A percentile compares a stretch with the other conserved stretches of the same genome.
Evolutionary conservation across 2,113 vertebrate genomes (phyloP).

Genomic region (Xenopus laevis): DNA sequence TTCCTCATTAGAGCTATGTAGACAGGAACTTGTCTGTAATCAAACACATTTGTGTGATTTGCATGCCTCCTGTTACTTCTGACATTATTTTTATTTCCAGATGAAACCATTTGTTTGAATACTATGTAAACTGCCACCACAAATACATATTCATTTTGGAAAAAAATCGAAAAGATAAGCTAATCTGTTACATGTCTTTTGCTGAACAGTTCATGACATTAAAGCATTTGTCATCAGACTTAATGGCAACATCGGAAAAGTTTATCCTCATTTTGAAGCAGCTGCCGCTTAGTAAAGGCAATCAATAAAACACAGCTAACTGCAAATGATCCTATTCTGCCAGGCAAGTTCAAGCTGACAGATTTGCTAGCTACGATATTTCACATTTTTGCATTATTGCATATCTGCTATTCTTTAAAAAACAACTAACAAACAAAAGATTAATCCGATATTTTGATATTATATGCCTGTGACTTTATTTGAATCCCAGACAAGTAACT

Average conservation of each 20-base stretch:
- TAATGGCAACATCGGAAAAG: not conserved
- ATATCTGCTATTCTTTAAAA: not conserved
- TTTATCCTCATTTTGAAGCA: constrained; percentile 1
- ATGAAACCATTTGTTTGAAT: too few relatives aligned
- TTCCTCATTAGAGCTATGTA: too few relatives aligned
- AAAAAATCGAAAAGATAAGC: not conserved
- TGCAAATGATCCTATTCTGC: not conserved
- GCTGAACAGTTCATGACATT: not conserved
- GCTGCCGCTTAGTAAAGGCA: not conserved
- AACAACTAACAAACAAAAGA: too few relatives aligned
- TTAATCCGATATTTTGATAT: too few relatives aligned
- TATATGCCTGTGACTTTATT: too few relatives aligned
- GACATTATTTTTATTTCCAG: too few relatives aligned
- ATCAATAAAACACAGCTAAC: not conserved
- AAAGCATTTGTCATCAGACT: not conserved
- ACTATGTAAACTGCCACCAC: not conserved
- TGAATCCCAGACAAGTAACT: too few relatives aligned
- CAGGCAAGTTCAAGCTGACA: not conserved
- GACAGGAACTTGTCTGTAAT: too few relatives aligned
- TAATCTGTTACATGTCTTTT: not conserved
- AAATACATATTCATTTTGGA: not conserved
- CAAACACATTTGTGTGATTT: too few relatives aligned
- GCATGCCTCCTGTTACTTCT: too few relatives aligned
- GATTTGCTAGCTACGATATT: not conserved
- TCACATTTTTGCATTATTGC: not conserved